These are phyloP conservation scores for Symphodus melops DNA, from an alignment of 2,113 vertebrate species.

Conservation along the genomic window DNA sequence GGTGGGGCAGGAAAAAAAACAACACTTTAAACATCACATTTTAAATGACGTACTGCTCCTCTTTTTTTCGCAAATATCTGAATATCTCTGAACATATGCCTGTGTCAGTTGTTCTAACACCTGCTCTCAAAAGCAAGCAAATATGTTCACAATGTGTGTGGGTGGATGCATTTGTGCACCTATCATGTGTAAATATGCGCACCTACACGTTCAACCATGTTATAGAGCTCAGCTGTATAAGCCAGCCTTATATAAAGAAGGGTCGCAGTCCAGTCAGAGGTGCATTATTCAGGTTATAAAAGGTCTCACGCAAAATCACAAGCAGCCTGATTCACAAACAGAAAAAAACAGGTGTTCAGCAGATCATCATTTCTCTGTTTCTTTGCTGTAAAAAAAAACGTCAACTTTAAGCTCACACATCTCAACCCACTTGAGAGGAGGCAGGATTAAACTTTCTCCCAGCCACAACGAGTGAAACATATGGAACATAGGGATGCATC, in stretches of 20 bases:
- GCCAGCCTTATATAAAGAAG: conserved; percentile 39
- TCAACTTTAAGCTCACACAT: background rate
- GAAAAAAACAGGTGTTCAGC: background rate
- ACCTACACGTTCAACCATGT: conserved; percentile 13
- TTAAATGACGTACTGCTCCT: too few species aligned
- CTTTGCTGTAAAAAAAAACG: background rate
- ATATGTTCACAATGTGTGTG: conserved; percentile 17
- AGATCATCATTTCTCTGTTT: background rate
- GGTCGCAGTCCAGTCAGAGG: conserved; percentile 26
- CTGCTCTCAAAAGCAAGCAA: conserved; percentile 20
- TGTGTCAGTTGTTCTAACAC: conserved; percentile 20
- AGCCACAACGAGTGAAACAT: conserved; percentile 19
- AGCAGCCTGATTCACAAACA: background rate
- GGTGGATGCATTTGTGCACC: background rate
- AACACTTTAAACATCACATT: too few species aligned
- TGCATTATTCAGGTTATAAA: conserved; percentile 19
- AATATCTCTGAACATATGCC: background rate
- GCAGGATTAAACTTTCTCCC: background rate
- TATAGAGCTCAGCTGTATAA: conserved; percentile 55
- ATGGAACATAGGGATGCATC: conserved; percentile 11
- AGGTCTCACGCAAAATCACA: conserved; percentile 21
- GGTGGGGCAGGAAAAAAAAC: background rate
- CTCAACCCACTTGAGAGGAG: background rate
- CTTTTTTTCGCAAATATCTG: too few species aligned
- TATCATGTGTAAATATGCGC: conserved; percentile 1